phyloP scores from a whole-genome alignment of 2,113 vertebrate genomes.

The Oreochromis aureus region DNA sequence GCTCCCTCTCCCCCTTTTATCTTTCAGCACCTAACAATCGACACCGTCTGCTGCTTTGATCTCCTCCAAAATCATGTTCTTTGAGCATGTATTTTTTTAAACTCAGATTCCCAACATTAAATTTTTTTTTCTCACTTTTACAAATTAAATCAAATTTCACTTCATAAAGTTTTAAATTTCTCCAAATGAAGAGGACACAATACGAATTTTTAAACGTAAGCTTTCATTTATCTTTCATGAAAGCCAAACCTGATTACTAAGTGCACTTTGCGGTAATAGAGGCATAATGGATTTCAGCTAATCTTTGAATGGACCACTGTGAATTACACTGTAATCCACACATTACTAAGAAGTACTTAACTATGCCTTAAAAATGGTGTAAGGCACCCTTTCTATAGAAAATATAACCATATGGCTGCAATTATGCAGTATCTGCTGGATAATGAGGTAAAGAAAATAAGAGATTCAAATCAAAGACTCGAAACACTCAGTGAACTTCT shows the following conservation, averaged over 20 bases:
- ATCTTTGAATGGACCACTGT: not conserved
- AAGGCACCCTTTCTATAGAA: not conserved
- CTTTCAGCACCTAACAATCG: not conserved
- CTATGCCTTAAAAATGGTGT: not conserved
- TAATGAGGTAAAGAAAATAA: not conserved
- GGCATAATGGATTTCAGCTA: not conserved
- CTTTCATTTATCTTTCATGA: not conserved
- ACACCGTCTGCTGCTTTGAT: not conserved
- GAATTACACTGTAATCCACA: not conserved
- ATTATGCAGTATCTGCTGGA: not conserved
- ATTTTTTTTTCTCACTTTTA: not conserved
- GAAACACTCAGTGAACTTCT: not conserved
- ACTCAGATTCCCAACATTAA: not conserved
- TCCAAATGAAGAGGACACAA: not conserved
- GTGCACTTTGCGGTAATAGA: not conserved
- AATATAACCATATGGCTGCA: not conserved
- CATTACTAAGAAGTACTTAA: not conserved
- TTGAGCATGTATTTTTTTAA: not conserved
- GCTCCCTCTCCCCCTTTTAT: not conserved
- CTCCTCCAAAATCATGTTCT: not conserved
- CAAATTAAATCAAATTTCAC: not conserved
- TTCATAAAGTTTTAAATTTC: not conserved
- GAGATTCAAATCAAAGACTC: not conserved
- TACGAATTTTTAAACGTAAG: not conserved
- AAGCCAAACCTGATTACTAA: not conserved